These are phyloP conservation scores for Caenorhabditis wallacei DNA, from an alignment of 2,888 invertebrate species.

Conservation along the genomic window DNA sequence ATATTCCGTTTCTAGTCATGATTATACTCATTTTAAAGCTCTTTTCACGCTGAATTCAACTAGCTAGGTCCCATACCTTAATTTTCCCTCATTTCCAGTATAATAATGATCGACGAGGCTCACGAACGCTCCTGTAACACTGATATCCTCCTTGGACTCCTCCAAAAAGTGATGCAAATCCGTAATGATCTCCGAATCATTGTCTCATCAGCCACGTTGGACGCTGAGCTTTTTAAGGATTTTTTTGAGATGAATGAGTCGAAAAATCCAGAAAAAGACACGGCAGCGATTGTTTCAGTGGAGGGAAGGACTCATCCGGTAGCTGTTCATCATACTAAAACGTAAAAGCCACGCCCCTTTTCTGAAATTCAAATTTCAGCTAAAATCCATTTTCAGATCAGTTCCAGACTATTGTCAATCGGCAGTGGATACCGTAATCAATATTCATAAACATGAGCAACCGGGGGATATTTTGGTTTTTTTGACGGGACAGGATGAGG, in stretches of 20 bases:
- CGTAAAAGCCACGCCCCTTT: too few species aligned
- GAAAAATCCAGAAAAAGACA: slow-evolving; percentile 85
- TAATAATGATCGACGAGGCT: slow-evolving; percentile 85
- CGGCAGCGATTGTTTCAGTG: slow-evolving; percentile 91
- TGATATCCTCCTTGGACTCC: slow-evolving; percentile 93
- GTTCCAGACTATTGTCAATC: slow-evolving; percentile 80
- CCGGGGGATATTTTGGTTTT: slow-evolving; percentile 92
- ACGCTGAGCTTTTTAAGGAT: slow-evolving; percentile 88
- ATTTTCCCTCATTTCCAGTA: slow-evolving; percentile 72
- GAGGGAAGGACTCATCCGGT: slow-evolving; percentile 94
- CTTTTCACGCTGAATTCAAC: too few species aligned
- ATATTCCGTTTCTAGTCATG: too few species aligned
- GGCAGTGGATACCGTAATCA: slow-evolving; percentile 91
- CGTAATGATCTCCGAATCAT: slow-evolving; percentile 84
- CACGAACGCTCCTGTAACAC: slow-evolving; percentile 95
- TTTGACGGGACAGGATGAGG: slow-evolving; percentile 84
- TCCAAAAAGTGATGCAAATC: slow-evolving; percentile 88
- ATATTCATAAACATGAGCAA: slow-evolving; percentile 89
- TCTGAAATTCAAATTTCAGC: too few species aligned
- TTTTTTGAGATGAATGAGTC: slow-evolving; percentile 84
- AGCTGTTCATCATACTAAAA: slow-evolving; percentile 89
- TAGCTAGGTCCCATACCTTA: too few species aligned
- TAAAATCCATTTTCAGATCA: slow-evolving; percentile 74
- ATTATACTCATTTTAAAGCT: too few species aligned
- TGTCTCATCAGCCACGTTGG: slow-evolving; percentile 95